These are phyloP conservation scores for Halcyon smyrnensis DNA, from an alignment of 2,797 vertebrate genomes.

Conservation along the genomic window DNA sequence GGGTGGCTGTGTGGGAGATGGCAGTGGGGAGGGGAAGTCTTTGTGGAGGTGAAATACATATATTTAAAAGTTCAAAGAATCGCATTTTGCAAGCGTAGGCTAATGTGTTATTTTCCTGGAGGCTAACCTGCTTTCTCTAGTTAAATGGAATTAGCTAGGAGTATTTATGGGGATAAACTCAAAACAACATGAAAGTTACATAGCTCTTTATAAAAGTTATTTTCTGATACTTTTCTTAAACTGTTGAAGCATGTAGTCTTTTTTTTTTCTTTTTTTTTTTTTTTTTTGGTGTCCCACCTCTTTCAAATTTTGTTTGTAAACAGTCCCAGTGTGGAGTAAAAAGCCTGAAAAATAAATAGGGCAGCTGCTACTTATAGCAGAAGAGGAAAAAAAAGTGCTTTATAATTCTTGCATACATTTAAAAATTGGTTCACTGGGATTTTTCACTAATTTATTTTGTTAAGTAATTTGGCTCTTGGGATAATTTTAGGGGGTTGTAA, in stretches of 20 bases:
- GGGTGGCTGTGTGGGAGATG: not conserved
- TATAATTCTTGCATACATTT: not conserved
- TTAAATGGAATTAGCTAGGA: not conserved
- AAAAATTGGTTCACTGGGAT: slow-evolving; percentile 4
- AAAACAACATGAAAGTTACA: not conserved
- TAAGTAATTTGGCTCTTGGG: slow-evolving; percentile 35
- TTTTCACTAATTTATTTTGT: slow-evolving; percentile 43
- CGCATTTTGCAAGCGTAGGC: not conserved
- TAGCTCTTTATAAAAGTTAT: not conserved
- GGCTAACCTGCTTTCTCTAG: not conserved
- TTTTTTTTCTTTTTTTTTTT: not conserved
- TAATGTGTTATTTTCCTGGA: not conserved
- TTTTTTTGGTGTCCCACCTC: not conserved
- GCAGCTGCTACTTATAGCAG: not conserved
- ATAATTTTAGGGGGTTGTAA: slow-evolving; percentile 22
- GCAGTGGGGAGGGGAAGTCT: not conserved
- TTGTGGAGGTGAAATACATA: not conserved
- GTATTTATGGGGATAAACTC: not conserved
- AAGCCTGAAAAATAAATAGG: slow-evolving; percentile 27
- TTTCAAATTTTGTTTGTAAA: not conserved
- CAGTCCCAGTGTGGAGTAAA: not conserved
- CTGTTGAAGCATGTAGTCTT: not conserved
- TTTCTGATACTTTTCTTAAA: not conserved
- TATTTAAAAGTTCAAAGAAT: not conserved
- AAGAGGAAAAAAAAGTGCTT: not conserved